Evolutionary conservation across 1,140 invertebrate genomes (phyloP).

Genomic region (Drosophila pseudoananassae): DNA sequence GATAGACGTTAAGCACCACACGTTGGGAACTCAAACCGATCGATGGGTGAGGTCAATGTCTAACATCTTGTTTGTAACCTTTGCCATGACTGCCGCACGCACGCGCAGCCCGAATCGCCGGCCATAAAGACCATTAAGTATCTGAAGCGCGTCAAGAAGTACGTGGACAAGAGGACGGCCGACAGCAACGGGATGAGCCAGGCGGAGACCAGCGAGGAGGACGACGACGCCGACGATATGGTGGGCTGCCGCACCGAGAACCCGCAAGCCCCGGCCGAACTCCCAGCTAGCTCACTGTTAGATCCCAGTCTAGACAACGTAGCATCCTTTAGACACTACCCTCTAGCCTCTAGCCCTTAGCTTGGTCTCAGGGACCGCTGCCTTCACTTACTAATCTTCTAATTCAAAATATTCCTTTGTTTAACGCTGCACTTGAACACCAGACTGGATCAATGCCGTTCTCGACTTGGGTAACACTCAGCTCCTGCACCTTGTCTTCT

Average conservation of each 20-base stretch:
- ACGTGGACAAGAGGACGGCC: slow-evolving; percentile 82
- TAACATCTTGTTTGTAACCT: neutral
- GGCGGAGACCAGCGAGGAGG: slow-evolving; percentile 76
- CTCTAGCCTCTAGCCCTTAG: neutral
- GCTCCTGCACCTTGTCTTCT: slow-evolving; percentile 3
- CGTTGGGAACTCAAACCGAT: neutral
- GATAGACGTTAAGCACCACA: neutral
- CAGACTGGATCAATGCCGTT: slow-evolving; percentile 88
- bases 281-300: neutral
- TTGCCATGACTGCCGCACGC: neutral
- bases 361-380: neutral
- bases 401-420: slow-evolving; percentile 15
- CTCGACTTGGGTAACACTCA: slow-evolving; percentile 86
- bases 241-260: slow-evolving; percentile 82
- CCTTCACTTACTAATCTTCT: neutral
- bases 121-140: slow-evolving; percentile 83
- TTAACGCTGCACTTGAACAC: slow-evolving; percentile 57
- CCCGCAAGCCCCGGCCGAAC: neutral
- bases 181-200: slow-evolving; percentile 68
- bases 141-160: slow-evolving; percentile 83
- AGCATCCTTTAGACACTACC: neutral
- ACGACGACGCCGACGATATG: slow-evolving; percentile 87
- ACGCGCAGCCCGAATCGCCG: slow-evolving; percentile 72
- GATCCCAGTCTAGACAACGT: neutral
- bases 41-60: no score